phyloP scores from a whole-genome alignment of 2,113 vertebrate species.

The Aegotheles bennettii region DNA sequence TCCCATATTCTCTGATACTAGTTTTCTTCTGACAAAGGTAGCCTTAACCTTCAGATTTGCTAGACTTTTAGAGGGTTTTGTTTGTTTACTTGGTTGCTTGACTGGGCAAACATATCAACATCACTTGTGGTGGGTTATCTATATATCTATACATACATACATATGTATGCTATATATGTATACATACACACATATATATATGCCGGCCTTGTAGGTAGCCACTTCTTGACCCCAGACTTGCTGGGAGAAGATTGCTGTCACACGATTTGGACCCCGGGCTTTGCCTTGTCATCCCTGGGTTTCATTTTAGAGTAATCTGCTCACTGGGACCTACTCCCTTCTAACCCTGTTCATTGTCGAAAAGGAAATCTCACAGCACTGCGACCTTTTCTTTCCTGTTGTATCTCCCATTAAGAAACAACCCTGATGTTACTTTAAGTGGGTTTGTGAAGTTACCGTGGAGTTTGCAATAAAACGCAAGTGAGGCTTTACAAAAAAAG shows the following conservation, averaged over 20 bases:
- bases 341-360: not conserved
- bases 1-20: not conserved
- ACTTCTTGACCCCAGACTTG: not conserved
- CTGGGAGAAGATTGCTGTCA: not conserved
- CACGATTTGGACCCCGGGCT: not conserved
- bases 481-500: not conserved
- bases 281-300: not conserved
- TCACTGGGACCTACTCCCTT: not conserved
- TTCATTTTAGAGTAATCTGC: not conserved
- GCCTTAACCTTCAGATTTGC: not conserved
- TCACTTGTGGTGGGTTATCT: not conserved
- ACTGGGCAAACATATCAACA: not conserved
- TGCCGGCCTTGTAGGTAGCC: not conserved
- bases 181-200: too few relatives aligned
- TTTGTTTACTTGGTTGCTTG: not conserved
- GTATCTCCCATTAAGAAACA: not conserved
- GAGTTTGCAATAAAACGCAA: not conserved
- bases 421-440: not conserved
- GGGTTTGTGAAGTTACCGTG: not conserved
- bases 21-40: not conserved
- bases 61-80: not conserved
- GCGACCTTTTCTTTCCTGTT: not conserved
- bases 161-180: not conserved
- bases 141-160: accelerated
- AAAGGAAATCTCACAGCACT: not conserved